A percentile compares a stretch with the other conserved stretches of the same genome.
These are phyloP conservation scores for Macrostomum cliftonense DNA, from an alignment of 2,888 invertebrate species.

Conservation along the genomic window DNA sequence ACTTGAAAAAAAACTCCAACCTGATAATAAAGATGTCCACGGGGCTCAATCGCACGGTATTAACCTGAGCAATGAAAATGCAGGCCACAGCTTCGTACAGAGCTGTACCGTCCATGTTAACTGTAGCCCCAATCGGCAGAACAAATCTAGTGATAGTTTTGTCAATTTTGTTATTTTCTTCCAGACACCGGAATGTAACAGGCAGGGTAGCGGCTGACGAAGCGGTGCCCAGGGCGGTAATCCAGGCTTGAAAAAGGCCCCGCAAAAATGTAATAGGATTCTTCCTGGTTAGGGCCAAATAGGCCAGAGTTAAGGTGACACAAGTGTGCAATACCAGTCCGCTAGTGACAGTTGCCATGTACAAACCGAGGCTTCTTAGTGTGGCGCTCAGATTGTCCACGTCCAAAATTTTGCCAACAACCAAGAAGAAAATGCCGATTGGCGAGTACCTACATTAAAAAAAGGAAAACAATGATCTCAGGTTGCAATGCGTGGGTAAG, in stretches of 20 bases:
- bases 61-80: constrained; percentile 82
- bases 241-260: constrained; percentile 48
- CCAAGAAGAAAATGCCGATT: constrained; percentile 38
- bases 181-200: constrained; percentile 74
- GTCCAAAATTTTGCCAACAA: constrained; percentile 72
- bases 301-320: constrained; percentile 64
- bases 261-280: constrained; percentile 29
- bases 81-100: constrained; percentile 93
- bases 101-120: constrained; percentile 94
- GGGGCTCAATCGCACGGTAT: constrained; percentile 40
- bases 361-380: constrained; percentile 66
- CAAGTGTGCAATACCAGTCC: constrained; percentile 78
- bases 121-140: constrained; percentile 86
- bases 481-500: too few species aligned
- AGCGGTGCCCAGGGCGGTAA: constrained; percentile 86
- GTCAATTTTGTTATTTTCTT: constrained; percentile 66
- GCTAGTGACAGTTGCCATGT: constrained; percentile 61
- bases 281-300: constrained; percentile 42
- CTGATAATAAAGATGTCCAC: constrained; percentile 8
- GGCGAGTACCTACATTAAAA: constrained; percentile 46
- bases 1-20: too few species aligned
- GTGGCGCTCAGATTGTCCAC: constrained; percentile 65
- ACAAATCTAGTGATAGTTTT: constrained; percentile 72
- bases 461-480: too few species aligned
- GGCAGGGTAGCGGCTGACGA: constrained; percentile 81